phyloP scores from a whole-genome alignment of 2,888 invertebrate genomes.

The Thumatha senex region DNA sequence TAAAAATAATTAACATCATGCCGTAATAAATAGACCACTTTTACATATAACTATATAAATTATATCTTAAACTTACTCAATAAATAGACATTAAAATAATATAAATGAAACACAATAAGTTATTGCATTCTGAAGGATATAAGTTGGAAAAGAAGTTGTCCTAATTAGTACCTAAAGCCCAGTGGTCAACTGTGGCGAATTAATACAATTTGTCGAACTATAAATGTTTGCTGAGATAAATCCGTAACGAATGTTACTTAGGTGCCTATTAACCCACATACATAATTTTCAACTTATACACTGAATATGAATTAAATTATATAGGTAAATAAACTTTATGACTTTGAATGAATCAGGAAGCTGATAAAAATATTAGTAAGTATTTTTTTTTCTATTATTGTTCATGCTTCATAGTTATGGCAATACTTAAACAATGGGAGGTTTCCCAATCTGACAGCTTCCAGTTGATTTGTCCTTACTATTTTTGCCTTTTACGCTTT shows the following conservation, averaged over 20 bases:
- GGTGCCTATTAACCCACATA: conserved; percentile 7
- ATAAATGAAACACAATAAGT: neutral
- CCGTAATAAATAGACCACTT: no score
- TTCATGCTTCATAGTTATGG: neutral
- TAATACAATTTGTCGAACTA: neutral
- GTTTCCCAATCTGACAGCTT: no score
- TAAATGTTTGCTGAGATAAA: conserved; percentile 5
- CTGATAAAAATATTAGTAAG: no score
- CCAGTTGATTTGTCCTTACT: no score
- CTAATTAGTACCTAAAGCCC: neutral
- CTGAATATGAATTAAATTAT: neutral
- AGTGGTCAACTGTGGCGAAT: neutral
- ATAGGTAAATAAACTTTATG: neutral
- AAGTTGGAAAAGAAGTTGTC: neutral
- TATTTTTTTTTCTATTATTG: neutral
- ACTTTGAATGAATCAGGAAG: neutral
- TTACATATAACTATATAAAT: no score
- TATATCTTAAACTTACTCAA: no score
- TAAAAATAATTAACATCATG: no score
- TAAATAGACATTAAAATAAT: no score
- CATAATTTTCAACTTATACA: conserved; percentile 1
- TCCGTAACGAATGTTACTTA: conserved; percentile 11
- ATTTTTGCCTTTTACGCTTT: no score
- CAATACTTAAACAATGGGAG: no score
- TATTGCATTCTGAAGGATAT: neutral